Conservation (phyloP, 2,888 invertebrate genomes). For the Adelphocoris suturalis region DNA sequence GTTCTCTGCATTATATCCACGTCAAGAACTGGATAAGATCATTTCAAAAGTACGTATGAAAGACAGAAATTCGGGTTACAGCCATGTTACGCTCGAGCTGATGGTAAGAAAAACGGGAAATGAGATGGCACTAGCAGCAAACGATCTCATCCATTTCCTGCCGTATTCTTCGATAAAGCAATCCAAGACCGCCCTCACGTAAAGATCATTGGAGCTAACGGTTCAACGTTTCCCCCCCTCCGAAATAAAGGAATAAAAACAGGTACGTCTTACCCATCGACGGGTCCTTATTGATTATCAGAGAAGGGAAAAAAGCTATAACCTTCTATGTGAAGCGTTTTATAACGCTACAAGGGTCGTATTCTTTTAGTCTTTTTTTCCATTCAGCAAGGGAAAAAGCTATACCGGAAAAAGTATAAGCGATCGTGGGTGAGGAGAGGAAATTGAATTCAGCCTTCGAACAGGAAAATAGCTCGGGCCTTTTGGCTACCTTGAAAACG, state of each 20-base stretch:
- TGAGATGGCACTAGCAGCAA: not conserved
- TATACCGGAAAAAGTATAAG: not conserved
- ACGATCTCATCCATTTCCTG: not conserved
- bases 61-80: not conserved
- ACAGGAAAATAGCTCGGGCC: not conserved
- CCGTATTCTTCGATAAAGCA: constrained; percentile 10
- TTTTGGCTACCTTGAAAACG: not conserved
- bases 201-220: not conserved
- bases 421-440: not conserved
- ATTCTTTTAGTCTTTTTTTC: constrained; percentile 8
- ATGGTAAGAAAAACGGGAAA: not conserved
- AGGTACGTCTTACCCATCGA: constrained; percentile 5
- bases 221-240: not conserved
- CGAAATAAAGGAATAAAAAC: not conserved
- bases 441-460: constrained; percentile 11
- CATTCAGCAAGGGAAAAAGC: not conserved
- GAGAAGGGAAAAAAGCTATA: not conserved
- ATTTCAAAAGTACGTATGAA: too few species aligned
- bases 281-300: constrained; percentile 27
- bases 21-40: too few species aligned
- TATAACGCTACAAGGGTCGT: constrained; percentile 32
- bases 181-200: not conserved
- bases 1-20: too few species aligned
- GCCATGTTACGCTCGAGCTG: not conserved
- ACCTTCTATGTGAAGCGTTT: constrained; percentile 15